Evolutionary conservation across 1,140 invertebrate species (phyloP), one percentile per base, ranked within the genome.

Genomic region (Galleria mellonella): DNA sequence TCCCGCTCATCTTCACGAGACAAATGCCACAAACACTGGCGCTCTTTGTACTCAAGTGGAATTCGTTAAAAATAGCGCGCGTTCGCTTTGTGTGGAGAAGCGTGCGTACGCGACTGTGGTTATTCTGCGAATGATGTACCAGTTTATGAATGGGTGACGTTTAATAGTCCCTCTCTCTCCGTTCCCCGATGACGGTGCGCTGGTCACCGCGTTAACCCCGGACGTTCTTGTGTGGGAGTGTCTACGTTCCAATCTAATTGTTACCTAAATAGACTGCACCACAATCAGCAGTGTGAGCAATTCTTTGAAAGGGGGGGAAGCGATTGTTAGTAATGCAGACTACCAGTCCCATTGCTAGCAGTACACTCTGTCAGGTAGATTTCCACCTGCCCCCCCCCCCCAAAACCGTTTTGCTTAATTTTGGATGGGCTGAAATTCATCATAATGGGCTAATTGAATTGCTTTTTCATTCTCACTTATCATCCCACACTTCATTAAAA

Each of bases 81-180:
- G 42, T 4, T 31, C 8, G 44, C 28, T 32, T 32, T 29, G 31
- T 13, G 4, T 14, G 10, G 27, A 27, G 32, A 43, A 40, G 49
- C 81, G 75, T 81, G 70, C 65, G 70, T 71, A 74, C 71, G 51
- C 64, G 55, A 42, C 63, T 58, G 42, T 62, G 58, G 48, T 62
- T 59, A 53, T 46, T 62, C 23, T 56, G 55, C 43, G 39, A 81
- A 72, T 84, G 74, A 47, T 68, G 59, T 53, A 51, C 32, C 28
- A 46, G 55, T 65, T 83, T 71, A 81, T 84, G 81, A 84, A 84
- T 84, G 81, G 53, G 59, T 84, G 81, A 84, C 81, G 81, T 76
- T 71, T 70, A 74, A 77, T 79, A 77, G 57, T 54, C 51, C 32
- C 46, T 50, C 63, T 49, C 56, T 48, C 48, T 50, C 28, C 35